These are phyloP conservation scores for Alethe diademata DNA, from an alignment of 2,113 vertebrate species.

Conservation along the genomic window DNA sequence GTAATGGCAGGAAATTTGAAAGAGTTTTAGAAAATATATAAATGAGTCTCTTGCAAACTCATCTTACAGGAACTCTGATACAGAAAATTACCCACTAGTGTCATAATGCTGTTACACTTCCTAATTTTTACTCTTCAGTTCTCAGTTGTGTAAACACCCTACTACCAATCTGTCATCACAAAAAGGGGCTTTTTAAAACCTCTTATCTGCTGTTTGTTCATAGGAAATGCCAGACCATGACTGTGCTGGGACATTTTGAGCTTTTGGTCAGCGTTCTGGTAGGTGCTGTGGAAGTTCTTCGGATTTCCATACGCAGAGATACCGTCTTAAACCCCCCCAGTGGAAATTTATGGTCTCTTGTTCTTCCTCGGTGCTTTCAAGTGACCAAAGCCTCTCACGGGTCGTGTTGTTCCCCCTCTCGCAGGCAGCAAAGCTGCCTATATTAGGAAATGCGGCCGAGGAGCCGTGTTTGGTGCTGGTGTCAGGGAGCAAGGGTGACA, in stretches of 20 bases:
- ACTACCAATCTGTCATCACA: not conserved
- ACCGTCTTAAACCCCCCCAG: not conserved
- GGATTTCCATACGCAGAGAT: not conserved
- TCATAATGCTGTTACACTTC: not conserved
- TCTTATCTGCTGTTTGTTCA: not conserved
- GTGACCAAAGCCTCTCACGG: accelerated
- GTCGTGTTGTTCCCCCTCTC: accelerated
- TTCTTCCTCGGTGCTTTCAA: not conserved
- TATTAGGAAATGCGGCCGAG: not conserved
- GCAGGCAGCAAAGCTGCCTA: not conserved
- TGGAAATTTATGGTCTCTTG: not conserved
- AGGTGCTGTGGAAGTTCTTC: not conserved
- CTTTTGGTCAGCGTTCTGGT: not conserved
- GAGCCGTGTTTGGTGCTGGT: accelerated
- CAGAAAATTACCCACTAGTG: not conserved
- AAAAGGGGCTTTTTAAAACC: not conserved
- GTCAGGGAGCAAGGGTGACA: not conserved
- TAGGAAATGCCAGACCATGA: not conserved
- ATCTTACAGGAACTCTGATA: slow-evolving; percentile 24
- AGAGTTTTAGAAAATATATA: not conserved
- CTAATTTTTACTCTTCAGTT: not conserved
- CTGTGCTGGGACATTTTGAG: not conserved
- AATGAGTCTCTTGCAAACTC: not conserved
- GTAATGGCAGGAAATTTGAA: not conserved
- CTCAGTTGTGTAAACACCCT: not conserved